phyloP scores from a whole-genome alignment of 1,140 invertebrate genomes.

The Leucophenga varia region DNA sequence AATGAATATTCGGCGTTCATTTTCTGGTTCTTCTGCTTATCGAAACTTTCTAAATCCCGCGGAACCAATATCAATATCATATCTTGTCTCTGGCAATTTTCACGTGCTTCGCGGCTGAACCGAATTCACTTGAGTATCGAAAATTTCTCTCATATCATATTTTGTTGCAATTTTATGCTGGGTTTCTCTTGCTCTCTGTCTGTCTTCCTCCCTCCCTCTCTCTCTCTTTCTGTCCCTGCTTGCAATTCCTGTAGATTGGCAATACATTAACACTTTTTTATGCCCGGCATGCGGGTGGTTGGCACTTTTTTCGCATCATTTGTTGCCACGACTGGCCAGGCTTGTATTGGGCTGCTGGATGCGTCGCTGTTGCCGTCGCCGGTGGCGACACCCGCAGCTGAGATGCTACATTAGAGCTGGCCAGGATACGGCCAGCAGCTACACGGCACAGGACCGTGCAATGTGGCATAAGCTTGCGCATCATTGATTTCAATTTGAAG shows the following conservation, averaged over 20 bases:
- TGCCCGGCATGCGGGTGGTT: slow-evolving; percentile 32
- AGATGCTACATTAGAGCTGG: slow-evolving; percentile 41
- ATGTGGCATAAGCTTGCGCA: slow-evolving; percentile 42
- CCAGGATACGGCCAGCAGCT: slow-evolving; percentile 1
- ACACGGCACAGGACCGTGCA: slow-evolving; percentile 19
- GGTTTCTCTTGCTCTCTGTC: background rate
- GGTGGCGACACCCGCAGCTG: slow-evolving; percentile 30
- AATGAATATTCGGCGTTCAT: too few species aligned
- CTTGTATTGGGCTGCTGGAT: background rate
- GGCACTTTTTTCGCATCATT: slow-evolving; percentile 44
- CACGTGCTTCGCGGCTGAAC: background rate
- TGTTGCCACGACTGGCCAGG: slow-evolving; percentile 23
- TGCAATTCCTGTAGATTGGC: slow-evolving; percentile 17
- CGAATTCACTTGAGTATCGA: slow-evolving; percentile 7
- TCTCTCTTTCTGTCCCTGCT: too few species aligned
- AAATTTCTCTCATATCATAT: slow-evolving; percentile 21
- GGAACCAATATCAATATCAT: too few species aligned
- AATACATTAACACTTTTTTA: slow-evolving; percentile 48
- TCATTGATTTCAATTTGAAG: slow-evolving; percentile 54
- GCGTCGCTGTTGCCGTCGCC: slow-evolving; percentile 16
- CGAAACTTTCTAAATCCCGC: too few species aligned
- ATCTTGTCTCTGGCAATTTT: slow-evolving; percentile 3
- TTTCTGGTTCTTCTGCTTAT: too few species aligned
- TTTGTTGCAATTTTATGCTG: slow-evolving; percentile 16
- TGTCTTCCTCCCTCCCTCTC: too few species aligned